These are phyloP conservation scores for Triplophysa yarkandensis DNA, from an alignment of 2,797 vertebrate species.

Conservation along the genomic window DNA sequence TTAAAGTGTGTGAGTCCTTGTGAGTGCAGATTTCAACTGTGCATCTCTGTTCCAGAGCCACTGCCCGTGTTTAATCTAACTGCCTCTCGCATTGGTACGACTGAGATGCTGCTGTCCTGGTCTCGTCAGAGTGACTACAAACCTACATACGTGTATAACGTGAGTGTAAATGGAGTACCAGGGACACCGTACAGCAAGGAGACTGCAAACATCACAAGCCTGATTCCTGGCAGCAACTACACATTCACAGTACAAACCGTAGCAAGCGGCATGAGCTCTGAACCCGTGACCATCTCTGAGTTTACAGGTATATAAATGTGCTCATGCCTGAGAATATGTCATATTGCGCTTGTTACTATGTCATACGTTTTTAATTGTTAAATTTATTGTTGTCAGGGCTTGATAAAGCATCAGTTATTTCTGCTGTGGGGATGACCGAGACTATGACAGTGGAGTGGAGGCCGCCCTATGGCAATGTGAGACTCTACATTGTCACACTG, in stretches of 20 bases:
- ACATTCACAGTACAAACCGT: slow-evolving; percentile 60
- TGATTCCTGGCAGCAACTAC: slow-evolving; percentile 62
- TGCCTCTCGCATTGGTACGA: slow-evolving; percentile 41
- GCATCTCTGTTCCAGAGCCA: slow-evolving; percentile 62
- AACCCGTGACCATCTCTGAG: accelerated
- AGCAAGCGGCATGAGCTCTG: slow-evolving; percentile 52
- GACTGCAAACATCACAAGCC: slow-evolving; percentile 30
- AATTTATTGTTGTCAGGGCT: slow-evolving; percentile 57
- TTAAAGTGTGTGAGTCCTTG: background rate
- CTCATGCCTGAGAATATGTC: background rate
- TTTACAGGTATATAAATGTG: slow-evolving; percentile 62
- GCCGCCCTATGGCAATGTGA: slow-evolving; percentile 48
- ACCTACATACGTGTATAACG: slow-evolving; percentile 58
- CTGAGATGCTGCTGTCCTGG: slow-evolving; percentile 63
- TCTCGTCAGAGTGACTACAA: slow-evolving; percentile 51
- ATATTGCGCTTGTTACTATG: background rate
- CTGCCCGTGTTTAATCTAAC: slow-evolving; percentile 59
- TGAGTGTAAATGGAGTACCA: slow-evolving; percentile 22
- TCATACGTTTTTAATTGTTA: background rate
- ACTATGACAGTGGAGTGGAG: slow-evolving; percentile 65
- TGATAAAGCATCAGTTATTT: slow-evolving; percentile 50
- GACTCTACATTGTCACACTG: slow-evolving; percentile 53
- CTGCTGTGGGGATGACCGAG: slow-evolving; percentile 53
- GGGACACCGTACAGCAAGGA: background rate
- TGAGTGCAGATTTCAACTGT: background rate